Evolutionary conservation across 2,113 vertebrate species (phyloP).

Genomic region (Rhabdomys dilectus): DNA sequence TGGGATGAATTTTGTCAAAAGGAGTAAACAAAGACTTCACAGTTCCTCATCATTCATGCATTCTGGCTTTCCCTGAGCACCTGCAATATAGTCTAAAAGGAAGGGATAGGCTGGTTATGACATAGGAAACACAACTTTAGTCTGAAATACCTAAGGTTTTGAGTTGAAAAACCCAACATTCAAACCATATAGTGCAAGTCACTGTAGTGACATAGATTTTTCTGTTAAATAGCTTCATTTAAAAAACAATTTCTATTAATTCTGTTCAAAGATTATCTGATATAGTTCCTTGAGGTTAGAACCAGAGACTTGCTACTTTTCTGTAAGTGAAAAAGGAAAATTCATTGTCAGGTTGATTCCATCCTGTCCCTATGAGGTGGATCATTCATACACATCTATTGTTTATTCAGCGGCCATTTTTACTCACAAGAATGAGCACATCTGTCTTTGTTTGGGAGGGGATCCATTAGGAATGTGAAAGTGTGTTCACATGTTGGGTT

Average conservation of each 20-base stretch:
- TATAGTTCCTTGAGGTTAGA: neutral
- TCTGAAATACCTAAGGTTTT: constrained; percentile 31
- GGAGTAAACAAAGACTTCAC: neutral
- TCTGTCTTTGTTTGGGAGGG: constrained; percentile 62
- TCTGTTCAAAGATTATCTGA: neutral
- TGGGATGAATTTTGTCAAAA: constrained; percentile 14
- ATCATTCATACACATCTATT: constrained; percentile 54
- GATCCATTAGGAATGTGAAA: constrained; percentile 43
- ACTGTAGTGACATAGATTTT: neutral
- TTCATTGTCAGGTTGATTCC: constrained; percentile 2
- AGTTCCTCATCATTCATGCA: neutral
- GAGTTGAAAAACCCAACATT: neutral
- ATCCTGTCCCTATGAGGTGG: neutral
- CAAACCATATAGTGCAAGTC: constrained; percentile 1
- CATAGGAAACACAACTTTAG: constrained; percentile 14
- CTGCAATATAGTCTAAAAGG: neutral
- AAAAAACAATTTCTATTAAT: neutral
- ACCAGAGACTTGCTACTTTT: constrained; percentile 6
- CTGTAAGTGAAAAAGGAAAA: constrained; percentile 4
- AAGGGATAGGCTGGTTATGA: neutral
- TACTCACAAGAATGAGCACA: constrained; percentile 48
- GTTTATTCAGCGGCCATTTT: constrained; percentile 35
- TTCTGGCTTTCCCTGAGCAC: neutral
- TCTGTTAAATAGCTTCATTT: constrained; percentile 46
- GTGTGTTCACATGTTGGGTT: neutral